Base-by-base conservation (phyloP, 2,113 vertebrate species). In the Oryzias melastigma region DNA sequence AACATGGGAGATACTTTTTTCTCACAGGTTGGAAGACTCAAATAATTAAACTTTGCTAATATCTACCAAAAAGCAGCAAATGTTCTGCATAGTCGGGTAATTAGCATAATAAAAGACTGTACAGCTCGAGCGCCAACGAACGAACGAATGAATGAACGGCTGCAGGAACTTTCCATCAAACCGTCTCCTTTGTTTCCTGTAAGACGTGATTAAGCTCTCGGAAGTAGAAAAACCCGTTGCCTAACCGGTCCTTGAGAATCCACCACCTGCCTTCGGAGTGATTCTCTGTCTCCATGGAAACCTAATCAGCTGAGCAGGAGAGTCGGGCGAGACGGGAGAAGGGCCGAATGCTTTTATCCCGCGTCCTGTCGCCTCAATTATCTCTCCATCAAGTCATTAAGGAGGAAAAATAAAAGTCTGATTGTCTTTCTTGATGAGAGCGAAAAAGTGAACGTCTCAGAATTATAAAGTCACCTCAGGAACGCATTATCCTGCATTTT, bases 221-320 rank as follows among this genome's bases (percentile, higher is more conserved):
- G 81, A 83, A 80, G 60, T 71, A 75, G 71, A 86, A 83, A 73
- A 58, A 52, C 64, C 56, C 60, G 40, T 2, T 48, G 65, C 57
- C 18, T 68, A 40, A 45, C 71, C 44, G 52, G 66, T 76, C 63
- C 66, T 82, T 52, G 57, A 86, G 70, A 85, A 83, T 67, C 45
- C 63, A 58, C 70, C 78, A 75, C 71, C 75, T 75, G 67, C 57
- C 67, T 69, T 16, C 45, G 50, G 56, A 75, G 22, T 52, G 59
- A 70, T 62, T 74, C 41, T 45, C 73, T 57, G 76, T 87, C 67
- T 7, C 85, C 59, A 78, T 80, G 84, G 77, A 68, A 83, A 87
- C 84, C 24, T 52, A 69, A 80, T 68, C 75, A 75, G 65, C 77
- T 73, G 61, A 53, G 66, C 44, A 15, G 46, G 61, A 42, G 57